phyloP scores from a whole-genome alignment of 1,140 invertebrate genomes.

The Nymphalis io region DNA sequence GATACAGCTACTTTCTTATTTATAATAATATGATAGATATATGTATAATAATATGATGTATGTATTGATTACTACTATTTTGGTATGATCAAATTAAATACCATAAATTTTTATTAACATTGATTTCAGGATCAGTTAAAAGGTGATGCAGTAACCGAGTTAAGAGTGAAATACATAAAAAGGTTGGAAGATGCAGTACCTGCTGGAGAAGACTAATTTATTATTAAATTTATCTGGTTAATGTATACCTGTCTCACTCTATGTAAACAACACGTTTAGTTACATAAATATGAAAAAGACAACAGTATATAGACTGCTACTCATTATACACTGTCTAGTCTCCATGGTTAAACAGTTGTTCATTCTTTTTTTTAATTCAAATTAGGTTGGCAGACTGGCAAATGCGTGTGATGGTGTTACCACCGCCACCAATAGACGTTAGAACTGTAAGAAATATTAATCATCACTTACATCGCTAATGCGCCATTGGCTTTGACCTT shows the following conservation, averaged over 20 bases:
- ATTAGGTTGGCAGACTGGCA: too few species aligned
- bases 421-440: too few species aligned
- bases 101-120: neutral
- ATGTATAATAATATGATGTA: too few species aligned
- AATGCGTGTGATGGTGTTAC: too few species aligned
- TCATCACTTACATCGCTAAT: too few species aligned
- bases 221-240: neutral
- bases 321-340: neutral
- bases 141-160: constrained; percentile 96
- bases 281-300: neutral
- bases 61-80: neutral
- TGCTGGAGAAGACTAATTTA: constrained; percentile 95
- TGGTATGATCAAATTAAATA: too few species aligned
- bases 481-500: too few species aligned
- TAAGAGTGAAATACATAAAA: constrained; percentile 97
- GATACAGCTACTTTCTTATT: too few species aligned
- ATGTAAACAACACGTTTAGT: too few species aligned
- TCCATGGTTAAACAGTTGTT: neutral
- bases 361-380: too few species aligned
- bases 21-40: too few species aligned
- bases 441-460: too few species aligned
- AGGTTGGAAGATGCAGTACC: constrained; percentile 98
- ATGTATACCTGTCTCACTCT: neutral
- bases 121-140: constrained; percentile 93
- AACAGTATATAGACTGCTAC: neutral